Evolutionary conservation across 2,888 invertebrate genomes (phyloP).

Genomic region (Himalopsyche kuldschensis): DNA sequence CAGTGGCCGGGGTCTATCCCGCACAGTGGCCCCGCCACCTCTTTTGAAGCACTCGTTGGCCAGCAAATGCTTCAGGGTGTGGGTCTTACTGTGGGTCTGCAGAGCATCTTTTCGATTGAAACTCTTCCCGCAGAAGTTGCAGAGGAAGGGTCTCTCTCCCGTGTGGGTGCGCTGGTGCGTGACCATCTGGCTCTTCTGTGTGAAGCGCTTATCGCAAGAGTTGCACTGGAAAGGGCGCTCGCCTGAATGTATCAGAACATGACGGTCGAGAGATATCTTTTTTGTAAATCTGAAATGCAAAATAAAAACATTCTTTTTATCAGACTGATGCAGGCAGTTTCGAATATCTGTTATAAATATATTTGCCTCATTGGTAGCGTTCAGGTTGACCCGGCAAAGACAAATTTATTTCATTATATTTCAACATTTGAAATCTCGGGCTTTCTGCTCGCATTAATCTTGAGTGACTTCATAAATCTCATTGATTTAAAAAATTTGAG

Average conservation of each 20-base stretch:
- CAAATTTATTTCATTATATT: no score
- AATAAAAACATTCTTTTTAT: no score
- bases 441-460: no score
- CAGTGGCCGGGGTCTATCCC: slow-evolving; percentile 24
- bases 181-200: slow-evolving; percentile 37
- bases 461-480: no score
- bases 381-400: no score
- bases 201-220: slow-evolving; percentile 36
- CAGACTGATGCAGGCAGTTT: no score
- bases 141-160: slow-evolving; percentile 38
- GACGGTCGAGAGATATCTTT: slow-evolving; percentile 40
- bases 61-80: slow-evolving; percentile 34
- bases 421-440: no score
- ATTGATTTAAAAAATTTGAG: no score
- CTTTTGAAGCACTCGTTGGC: slow-evolving; percentile 26
- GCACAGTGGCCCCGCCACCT: slow-evolving; percentile 37
- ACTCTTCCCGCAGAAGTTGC: slow-evolving; percentile 39
- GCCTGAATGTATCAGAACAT: slow-evolving; percentile 35
- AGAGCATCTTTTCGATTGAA: slow-evolving; percentile 40
- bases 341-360: no score
- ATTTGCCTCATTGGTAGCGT: no score
- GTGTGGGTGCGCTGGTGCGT: slow-evolving; percentile 35
- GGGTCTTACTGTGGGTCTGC: slow-evolving; percentile 35
- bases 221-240: slow-evolving; percentile 33
- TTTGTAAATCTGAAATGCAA: slow-evolving; percentile 38